Base-by-base conservation (phyloP, 2,797 vertebrate species). In the Falco naumanni region DNA sequence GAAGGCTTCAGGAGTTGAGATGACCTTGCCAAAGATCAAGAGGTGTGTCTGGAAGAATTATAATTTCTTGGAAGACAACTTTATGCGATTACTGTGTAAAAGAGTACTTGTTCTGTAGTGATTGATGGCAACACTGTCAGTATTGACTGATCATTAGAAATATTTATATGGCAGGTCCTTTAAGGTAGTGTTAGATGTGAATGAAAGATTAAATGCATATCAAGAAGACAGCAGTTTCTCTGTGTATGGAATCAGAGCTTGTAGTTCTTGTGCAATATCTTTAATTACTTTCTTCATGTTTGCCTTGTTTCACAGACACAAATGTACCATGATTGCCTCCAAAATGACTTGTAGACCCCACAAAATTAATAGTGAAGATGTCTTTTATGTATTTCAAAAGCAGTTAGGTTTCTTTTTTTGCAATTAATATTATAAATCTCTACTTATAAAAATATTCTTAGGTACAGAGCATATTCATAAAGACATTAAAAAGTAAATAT, bases 111-210 rank as follows among this genome's bases (percentile, higher is more conserved):
- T 97, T 98, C 96, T 93, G 86, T 84, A 93, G 77, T 98, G 97
- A 98, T 90, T 95, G 95, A 98, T 98, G 96, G 84, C 89, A 94
- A 84, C 71, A 70, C 95, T 94, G 75, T 87, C 80, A 93, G 93
- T 97, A 97, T 96, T 98, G 97, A 97, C 93, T 97, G 97, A 97
- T 98, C 92, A 89, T 98, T 97, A 96, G 93, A 97, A 98, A 97
- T 98, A 97, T 98, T 97, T 98, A 96, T 97, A 91, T 96, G 97
- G 75, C 92, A 97, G 95, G 45, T 94, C 84, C 87, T 96, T 96
- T 97, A 96, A 96, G 63, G 72, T 79, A 89, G 92, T 69, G 56
- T 86, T 79, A 97, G 69, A 88, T 68, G 84, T 79, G 66, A 95
- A 91, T 84, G 37, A 94, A 95, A 95, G 87, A 97, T 96, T 95